Base-by-base conservation (phyloP, 2,888 invertebrate genomes). In the Ochropleura plecta region DNA sequence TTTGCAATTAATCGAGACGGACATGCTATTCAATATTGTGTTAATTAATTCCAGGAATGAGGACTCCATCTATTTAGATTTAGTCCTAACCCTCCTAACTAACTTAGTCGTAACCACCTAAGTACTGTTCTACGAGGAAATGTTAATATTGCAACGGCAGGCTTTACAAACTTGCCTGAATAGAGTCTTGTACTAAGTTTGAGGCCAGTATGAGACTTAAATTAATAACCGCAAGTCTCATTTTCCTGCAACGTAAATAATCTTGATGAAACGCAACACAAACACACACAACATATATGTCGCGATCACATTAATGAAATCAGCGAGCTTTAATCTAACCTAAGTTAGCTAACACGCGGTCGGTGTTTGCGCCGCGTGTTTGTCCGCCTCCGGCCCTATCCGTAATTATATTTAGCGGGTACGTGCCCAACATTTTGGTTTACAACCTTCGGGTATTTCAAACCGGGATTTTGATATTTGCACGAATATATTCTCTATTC, bases 341-440 rank as follows among this genome's bases (percentile, higher is more conserved):
- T 67, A 82, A 82, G 79, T 82, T 49, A 70, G 77, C 20, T 68
- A 80, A 82, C 77, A 51, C 64, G 63, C 46, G 71, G 53, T 44
- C 8, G 46, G 42, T 82, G 80, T 80, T 82, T 77, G 80, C 64
- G n/a, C 69, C 55, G 20, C 57, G 71, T 77, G 67, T 80, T 81
- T 81, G 79, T 9, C 48, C 60, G 64, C 78, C 68, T 20, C 78
- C 42, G 57, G 68, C 49, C 30, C 48, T 30, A 12, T 59, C 70
- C 63, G 59, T 82, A 72, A 80, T 80, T 77, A 77, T 82, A 72
- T 80, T 82, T 82, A 71, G 82, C 78, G 49, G 59, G 67, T 64
- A 64, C 68, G 63, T 82, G 55, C 67, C 68, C 78, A 77, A 82
- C 57, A 63, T 57, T 78, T 67, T 51, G 69, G 53, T 72, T 40